Conservation (phyloP, 2,797 vertebrate species). For the Bryconaethiops microstoma region DNA sequence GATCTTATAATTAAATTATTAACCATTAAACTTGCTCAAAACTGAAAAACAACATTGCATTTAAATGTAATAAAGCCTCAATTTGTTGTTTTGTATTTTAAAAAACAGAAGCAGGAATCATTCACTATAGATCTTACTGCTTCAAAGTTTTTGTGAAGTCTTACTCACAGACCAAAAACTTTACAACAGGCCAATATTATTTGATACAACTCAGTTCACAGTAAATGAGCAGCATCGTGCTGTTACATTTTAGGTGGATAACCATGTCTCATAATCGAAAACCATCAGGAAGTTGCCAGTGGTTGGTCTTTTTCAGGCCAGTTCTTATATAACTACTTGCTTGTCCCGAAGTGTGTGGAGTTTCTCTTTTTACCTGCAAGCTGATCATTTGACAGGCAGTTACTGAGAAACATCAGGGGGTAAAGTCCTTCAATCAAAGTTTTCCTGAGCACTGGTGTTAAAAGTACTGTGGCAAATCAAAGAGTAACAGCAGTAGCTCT, state of each 20-base stretch:
- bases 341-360: not conserved
- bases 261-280: not conserved
- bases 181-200: not conserved
- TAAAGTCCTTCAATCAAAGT: slow-evolving; percentile 7
- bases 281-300: slow-evolving; percentile 13
- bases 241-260: not conserved
- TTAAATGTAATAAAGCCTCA: too few relatives aligned
- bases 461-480: slow-evolving; percentile 4
- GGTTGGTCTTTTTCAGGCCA: not conserved
- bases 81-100: not conserved
- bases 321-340: slow-evolving; percentile 10
- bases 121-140: not conserved
- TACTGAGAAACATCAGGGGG: slow-evolving; percentile 16
- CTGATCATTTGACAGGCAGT: slow-evolving; percentile 7
- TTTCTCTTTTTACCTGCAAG: not conserved
- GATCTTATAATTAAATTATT: too few relatives aligned
- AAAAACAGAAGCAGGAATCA: not conserved
- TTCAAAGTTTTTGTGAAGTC: not conserved
- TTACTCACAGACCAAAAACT: not conserved
- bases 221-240: slow-evolving; percentile 2
- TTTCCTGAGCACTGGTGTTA: not conserved
- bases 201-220: not conserved
- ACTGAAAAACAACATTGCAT: too few relatives aligned
- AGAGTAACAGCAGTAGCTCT: slow-evolving; percentile 9
- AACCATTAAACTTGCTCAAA: too few relatives aligned